A percentile compares a stretch with the other conserved stretches of the same genome.
phyloP scores from a whole-genome alignment of 2,888 invertebrate genomes.

The Diarsia rubi region DNA sequence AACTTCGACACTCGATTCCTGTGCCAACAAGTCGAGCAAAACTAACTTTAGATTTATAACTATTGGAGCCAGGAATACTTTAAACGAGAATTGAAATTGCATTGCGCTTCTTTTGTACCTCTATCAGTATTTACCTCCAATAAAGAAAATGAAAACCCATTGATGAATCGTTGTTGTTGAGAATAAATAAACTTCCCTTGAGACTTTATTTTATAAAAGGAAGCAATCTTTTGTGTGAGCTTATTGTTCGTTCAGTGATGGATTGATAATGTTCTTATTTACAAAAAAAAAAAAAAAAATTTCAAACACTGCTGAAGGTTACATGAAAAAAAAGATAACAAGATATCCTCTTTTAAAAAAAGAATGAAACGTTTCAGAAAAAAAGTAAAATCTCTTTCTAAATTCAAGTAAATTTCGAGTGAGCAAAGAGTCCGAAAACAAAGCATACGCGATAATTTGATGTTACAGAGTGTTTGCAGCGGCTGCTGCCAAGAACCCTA shows the following conservation, averaged over 20 bases:
- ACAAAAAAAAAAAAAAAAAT: constrained; percentile 6
- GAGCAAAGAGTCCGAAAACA: constrained; percentile 32
- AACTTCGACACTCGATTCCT: constrained; percentile 69
- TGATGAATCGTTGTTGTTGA: constrained; percentile 50
- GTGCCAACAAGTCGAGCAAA: constrained; percentile 57
- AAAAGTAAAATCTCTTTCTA: no score
- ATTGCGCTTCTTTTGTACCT: constrained; percentile 34
- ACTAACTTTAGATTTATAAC: constrained; percentile 63
- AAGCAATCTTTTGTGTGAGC: constrained; percentile 42
- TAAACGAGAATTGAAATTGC: constrained; percentile 32
- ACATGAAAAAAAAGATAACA: no score
- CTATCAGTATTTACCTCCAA: constrained; percentile 31
- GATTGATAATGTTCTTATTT: constrained; percentile 41
- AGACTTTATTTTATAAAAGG: constrained; percentile 36
- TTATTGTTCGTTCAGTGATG: constrained; percentile 53
- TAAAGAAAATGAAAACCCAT: constrained; percentile 51
- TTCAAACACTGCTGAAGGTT: background rate
- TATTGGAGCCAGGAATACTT: constrained; percentile 40
- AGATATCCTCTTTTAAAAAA: constrained; percentile 12
- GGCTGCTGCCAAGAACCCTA: constrained; percentile 22
- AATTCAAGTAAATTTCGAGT: constrained; percentile 21
- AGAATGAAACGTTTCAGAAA: constrained; percentile 7
- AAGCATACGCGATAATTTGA: constrained; percentile 32
- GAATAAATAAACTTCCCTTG: constrained; percentile 43
- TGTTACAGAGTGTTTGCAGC: constrained; percentile 35